These are phyloP conservation scores for Puffinus mauretanicus DNA, from an alignment of 2,113 vertebrate genomes.

Conservation along the genomic window DNA sequence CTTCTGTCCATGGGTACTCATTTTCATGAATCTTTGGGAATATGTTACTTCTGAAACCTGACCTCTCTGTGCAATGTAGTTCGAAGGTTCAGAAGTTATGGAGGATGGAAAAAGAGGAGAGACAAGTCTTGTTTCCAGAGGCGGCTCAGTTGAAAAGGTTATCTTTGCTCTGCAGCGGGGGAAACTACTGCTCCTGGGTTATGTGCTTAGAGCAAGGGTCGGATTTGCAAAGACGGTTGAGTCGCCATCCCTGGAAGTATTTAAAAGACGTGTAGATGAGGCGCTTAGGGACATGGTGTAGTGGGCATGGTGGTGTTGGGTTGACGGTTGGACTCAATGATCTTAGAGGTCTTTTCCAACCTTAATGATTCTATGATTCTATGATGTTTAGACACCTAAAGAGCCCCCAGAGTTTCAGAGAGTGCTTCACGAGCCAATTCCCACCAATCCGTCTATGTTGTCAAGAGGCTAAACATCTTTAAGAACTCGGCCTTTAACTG, in stretches of 20 bases:
- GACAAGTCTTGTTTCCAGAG: not conserved
- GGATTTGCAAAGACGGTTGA: not conserved
- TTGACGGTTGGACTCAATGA: too few species aligned
- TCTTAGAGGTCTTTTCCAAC: too few species aligned
- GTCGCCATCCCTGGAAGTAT: too few species aligned
- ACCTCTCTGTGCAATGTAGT: not conserved
- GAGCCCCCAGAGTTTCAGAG: not conserved
- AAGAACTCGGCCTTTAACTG: not conserved
- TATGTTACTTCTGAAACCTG: not conserved
- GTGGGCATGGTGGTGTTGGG: too few species aligned
- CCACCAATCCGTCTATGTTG: rapidly evolving
- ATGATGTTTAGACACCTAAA: not conserved
- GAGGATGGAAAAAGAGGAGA: not conserved
- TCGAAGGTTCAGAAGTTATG: not conserved
- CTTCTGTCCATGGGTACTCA: not conserved
- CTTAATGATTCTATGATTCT: too few species aligned
- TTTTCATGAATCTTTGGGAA: not conserved
- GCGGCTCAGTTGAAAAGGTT: not conserved
- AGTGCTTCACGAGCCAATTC: not conserved
- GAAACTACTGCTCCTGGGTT: not conserved
- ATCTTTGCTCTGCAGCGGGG: not conserved
- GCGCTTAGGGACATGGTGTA: too few species aligned
- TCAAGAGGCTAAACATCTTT: not conserved
- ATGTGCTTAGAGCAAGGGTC: not conserved
- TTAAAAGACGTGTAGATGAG: too few species aligned